Percentiles rank a stretch among this genome's conserved stretches.
Conservation (phyloP, 1,140 invertebrate genomes). For the Helicoverpa armigera region DNA sequence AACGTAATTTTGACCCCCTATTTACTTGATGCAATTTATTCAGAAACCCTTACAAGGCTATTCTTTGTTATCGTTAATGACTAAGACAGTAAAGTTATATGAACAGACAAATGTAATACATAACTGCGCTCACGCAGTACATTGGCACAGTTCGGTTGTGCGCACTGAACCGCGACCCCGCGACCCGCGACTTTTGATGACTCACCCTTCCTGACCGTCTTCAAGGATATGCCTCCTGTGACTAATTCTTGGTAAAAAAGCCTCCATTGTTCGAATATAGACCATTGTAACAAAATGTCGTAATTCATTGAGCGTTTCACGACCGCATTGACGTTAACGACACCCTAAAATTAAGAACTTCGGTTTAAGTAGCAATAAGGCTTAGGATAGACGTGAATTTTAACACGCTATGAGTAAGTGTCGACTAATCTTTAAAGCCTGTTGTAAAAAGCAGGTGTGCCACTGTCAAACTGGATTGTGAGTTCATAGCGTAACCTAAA, state of each 20-base stretch:
- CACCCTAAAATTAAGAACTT: conserved; percentile 4
- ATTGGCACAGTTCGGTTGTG: conserved; percentile 51
- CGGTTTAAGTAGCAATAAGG: neutral
- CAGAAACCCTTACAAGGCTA: neutral
- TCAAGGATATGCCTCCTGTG: conserved; percentile 69
- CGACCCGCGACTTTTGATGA: conserved; percentile 69
- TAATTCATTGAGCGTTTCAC: conserved; percentile 48
- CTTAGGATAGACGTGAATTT: neutral
- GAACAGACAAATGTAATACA: conserved; percentile 21
- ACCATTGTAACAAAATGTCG: conserved; percentile 49
- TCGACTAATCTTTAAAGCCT: conserved; percentile 13
- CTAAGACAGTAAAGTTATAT: neutral
- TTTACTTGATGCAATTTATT: neutral
- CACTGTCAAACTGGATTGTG: conserved; percentile 1
- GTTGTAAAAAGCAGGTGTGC: conserved; percentile 16
- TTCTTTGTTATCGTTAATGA: conserved; percentile 24
- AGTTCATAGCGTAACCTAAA: neutral
- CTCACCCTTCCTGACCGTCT: conserved; percentile 70
- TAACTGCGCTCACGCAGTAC: conserved; percentile 11
- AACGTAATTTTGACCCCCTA: neutral
- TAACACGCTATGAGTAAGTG: conserved; percentile 16
- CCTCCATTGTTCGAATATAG: conserved; percentile 64
- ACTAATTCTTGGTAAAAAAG: conserved; percentile 70
- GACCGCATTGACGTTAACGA: conserved; percentile 31
- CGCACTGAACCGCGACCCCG: conserved; percentile 66